Percentiles rank a stretch among this genome's conserved stretches.
Evolutionary conservation across 2,797 vertebrate species (phyloP).

Genomic region (Gephyroberyx darwinii): DNA sequence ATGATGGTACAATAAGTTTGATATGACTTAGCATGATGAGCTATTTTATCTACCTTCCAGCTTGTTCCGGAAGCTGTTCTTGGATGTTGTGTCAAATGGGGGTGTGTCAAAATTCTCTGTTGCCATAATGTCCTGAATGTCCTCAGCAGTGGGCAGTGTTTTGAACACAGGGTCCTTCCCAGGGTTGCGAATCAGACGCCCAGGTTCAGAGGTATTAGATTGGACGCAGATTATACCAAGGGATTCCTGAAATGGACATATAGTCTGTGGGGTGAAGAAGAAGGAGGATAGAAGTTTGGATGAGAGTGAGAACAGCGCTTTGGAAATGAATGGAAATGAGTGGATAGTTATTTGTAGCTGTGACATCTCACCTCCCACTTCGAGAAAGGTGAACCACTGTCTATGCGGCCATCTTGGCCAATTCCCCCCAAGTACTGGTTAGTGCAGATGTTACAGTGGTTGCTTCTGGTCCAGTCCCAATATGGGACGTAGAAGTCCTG

Average conservation of each 20-base stretch:
- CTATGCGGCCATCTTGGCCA: conserved; percentile 10
- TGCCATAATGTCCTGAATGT: conserved; percentile 19
- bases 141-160: conserved; percentile 22
- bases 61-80: conserved; percentile 39
- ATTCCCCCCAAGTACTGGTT: conserved; percentile 39
- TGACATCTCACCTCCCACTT: conserved; percentile 22
- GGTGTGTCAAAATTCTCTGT: conserved; percentile 13
- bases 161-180: conserved; percentile 13
- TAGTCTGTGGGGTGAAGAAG: conserved; percentile 18
- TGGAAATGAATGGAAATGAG: background rate
- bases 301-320: background rate
- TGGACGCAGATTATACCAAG: conserved; percentile 28
- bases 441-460: conserved; percentile 47
- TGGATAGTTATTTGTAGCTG: background rate
- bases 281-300: background rate
- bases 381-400: conserved; percentile 18
- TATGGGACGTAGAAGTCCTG: conserved; percentile 44
- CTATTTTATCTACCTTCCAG: conserved; percentile 38
- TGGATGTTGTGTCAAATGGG: conserved; percentile 10
- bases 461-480: conserved; percentile 48
- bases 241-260: conserved; percentile 29
- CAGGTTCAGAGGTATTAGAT: background rate
- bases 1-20: background rate
- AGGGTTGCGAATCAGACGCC: conserved; percentile 38
- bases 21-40: background rate